Percentiles rank a stretch among this genome's conserved stretches.
These are phyloP conservation scores for Lepidocolaptes lacrymiger DNA, from an alignment of 2,797 vertebrate genomes.

Conservation along the genomic window DNA sequence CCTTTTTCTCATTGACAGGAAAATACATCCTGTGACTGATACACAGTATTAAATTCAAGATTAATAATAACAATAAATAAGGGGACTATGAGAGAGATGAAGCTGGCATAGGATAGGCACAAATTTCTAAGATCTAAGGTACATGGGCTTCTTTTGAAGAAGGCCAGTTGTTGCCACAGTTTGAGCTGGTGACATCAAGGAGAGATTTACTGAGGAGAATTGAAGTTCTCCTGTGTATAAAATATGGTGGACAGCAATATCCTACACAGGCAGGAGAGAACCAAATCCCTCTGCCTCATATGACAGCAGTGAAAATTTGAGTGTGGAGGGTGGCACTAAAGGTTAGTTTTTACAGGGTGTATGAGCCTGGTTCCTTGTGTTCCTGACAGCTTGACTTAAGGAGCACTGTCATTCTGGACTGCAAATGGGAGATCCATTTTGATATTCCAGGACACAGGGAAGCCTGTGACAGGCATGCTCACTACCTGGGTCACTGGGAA, in stretches of 20 bases:
- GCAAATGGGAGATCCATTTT: not conserved
- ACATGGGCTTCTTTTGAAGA: not conserved
- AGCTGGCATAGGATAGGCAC: not conserved
- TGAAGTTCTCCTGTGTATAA: not conserved
- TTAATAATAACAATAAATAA: not conserved
- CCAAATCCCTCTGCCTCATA: not conserved
- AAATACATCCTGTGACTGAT: not conserved
- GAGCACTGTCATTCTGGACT: not conserved
- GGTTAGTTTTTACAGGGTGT: not conserved
- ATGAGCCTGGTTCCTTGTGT: not conserved
- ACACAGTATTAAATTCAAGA: not conserved
- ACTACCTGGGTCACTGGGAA: not conserved
- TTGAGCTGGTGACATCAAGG: not conserved
- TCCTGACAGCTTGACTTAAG: not conserved
- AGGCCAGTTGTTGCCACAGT: not conserved
- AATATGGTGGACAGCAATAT: not conserved
- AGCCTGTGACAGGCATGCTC: not conserved
- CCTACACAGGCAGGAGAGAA: not conserved
- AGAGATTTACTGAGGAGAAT: not conserved
- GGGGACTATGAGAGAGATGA: not conserved
- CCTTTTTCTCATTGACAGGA: not conserved
- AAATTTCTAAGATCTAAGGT: not conserved
- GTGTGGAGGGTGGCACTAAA: not conserved
- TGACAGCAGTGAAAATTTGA: not conserved
- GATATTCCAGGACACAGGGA: not conserved